Base-by-base conservation (phyloP, 2,888 invertebrate species). In the Stegophylla sp. region DNA sequence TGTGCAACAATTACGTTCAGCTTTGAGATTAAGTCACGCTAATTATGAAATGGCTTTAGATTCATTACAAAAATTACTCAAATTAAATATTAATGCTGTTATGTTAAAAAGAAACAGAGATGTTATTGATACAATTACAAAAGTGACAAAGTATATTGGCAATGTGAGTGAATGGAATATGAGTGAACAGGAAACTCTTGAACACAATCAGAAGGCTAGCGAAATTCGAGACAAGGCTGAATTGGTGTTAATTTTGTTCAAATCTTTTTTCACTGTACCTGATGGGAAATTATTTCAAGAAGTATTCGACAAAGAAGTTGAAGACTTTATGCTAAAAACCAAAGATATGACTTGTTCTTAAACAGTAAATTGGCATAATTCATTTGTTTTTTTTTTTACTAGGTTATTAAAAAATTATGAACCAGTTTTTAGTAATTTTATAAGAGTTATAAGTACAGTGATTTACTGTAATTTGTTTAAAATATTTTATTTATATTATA, bases 81-180 rank as follows among this genome's bases (percentile, higher is more conserved):
- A 88, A 9, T 85, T 92, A 82, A 87, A 91, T 3, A 86, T 93
- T 34, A 91, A 91, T 83, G 90, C 92, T 0, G 86, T 94, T 34
- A 94, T 94, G 92, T 86, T 95, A 63, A 89, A 93, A 79, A 94
- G 94, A 84, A 93, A 94, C 87, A 92, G 94, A 0, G 90, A 91
- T 64, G 90, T 93, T 83, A 89, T 94, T 66, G 92, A 93, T 85
- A 94, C 94, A 0, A 89, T 94, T 73, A 91, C 92, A 84, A 90
- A 93, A 82, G 87, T 88, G 84, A 84, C 83, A 74, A 83, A 83
- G 63, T 95, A 95, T 86, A 91, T 94, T 53, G 94, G 95, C 9
- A 94, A 94, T 86, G 87, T 91, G 2, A 89, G 90, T 7, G 89
- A 91, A 20, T 94, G 94, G 94, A 91, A 91, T 84, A 88, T 91